Percentiles rank a stretch among this genome's conserved stretches.
These are phyloP conservation scores for Catonia carolina DNA, from an alignment of 2,888 invertebrate genomes.

Conservation along the genomic window DNA sequence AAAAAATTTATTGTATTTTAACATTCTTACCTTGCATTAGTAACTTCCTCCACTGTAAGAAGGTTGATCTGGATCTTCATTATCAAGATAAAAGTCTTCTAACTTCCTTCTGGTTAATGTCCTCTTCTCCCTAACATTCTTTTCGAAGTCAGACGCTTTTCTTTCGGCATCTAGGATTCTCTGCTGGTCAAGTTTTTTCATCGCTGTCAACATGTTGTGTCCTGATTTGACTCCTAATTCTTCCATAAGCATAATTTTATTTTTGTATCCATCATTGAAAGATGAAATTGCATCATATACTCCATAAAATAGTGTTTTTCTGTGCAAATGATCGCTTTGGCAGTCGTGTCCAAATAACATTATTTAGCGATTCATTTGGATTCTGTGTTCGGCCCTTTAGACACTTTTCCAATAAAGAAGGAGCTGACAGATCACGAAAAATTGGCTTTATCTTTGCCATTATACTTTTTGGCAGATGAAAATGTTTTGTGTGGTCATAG, in stretches of 20 bases:
- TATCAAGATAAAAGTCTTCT: conserved; percentile 1
- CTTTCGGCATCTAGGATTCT: neutral
- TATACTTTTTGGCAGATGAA: neutral
- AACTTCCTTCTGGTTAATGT: conserved; percentile 2
- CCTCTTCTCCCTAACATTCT: neutral
- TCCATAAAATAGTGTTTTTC: too few relatives aligned
- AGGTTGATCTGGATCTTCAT: neutral
- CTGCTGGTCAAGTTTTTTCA: conserved; percentile 1
- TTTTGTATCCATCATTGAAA: conserved; percentile 3
- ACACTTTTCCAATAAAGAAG: neutral
- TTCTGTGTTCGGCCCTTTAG: neutral
- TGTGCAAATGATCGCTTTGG: neutral
- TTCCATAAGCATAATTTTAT: conserved; percentile 3
- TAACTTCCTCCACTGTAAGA: neutral
- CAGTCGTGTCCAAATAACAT: neutral
- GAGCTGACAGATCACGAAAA: conserved; percentile 4
- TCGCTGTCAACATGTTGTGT: neutral
- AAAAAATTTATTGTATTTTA: too few relatives aligned
- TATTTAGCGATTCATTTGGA: conserved; percentile 3
- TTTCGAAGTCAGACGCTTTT: neutral
- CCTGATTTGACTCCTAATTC: neutral
- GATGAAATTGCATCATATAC: conserved; percentile 1
- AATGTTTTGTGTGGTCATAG: conserved; percentile 10
- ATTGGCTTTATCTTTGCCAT: conserved; percentile 7
- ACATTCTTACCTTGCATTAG: neutral